Conservation (phyloP, 1,140 invertebrate genomes). For the Melanaphis sacchari region DNA sequence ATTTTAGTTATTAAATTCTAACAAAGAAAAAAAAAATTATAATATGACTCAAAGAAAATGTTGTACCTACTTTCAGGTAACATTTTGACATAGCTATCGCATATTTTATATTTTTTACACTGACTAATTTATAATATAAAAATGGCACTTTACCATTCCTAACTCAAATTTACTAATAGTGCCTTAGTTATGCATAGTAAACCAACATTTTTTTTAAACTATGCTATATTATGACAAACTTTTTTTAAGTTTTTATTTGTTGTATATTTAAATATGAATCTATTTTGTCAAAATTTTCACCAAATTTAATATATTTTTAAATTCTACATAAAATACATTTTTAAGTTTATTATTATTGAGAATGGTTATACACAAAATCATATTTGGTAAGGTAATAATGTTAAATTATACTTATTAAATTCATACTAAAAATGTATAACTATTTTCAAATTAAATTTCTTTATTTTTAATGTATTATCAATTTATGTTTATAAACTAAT, state of each 20-base stretch:
- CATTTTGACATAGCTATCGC: background rate
- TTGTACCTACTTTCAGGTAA: constrained; percentile 16
- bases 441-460: background rate
- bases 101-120: background rate
- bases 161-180: background rate
- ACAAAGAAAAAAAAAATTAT: background rate
- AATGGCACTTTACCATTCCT: constrained; percentile 9
- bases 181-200: background rate
- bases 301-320: constrained; percentile 14
- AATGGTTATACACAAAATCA: background rate
- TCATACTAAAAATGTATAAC: background rate
- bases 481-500: background rate
- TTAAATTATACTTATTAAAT: background rate
- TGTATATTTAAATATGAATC: background rate
- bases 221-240: background rate
- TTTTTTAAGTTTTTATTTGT: background rate
- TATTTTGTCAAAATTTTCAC: background rate
- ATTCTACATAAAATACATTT: background rate
- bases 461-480: background rate
- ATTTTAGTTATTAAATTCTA: constrained; percentile 48
- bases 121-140: background rate
- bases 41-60: constrained; percentile 8
- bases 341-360: background rate
- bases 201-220: background rate
- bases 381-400: background rate